phyloP scores from a whole-genome alignment of 2,113 vertebrate genomes.

The Hippocampus mohnikei region DNA sequence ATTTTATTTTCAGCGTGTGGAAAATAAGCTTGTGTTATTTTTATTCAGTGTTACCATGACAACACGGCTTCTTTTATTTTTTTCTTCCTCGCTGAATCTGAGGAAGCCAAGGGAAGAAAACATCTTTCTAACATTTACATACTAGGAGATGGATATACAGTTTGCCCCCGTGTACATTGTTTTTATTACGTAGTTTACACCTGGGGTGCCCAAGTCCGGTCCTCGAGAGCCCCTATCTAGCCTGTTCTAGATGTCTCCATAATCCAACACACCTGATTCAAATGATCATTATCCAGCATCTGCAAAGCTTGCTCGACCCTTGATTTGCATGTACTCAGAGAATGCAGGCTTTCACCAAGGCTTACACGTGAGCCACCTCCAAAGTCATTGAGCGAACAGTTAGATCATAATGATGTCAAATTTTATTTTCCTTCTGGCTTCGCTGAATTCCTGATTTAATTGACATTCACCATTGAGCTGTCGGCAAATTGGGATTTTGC shows the following conservation, averaged over 20 bases:
- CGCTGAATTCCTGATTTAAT: not conserved
- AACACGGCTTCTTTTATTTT: slow-evolving; percentile 52
- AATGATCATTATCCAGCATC: too few species aligned
- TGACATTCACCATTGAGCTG: not conserved
- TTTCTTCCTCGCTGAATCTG: slow-evolving; percentile 38
- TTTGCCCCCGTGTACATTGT: not conserved
- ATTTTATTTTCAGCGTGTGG: slow-evolving; percentile 73
- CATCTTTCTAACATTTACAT: slow-evolving; percentile 26
- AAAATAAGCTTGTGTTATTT: slow-evolving; percentile 77
- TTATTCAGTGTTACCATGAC: slow-evolving; percentile 79
- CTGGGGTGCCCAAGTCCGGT: too few species aligned
- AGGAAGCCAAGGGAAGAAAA: slow-evolving; percentile 61
- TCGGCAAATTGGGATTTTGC: not conserved
- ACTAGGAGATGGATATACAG: slow-evolving; percentile 13
- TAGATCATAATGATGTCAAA: not conserved
- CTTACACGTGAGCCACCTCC: not conserved
- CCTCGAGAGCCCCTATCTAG: too few species aligned
- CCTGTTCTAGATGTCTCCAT: too few species aligned
- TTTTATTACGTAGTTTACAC: not conserved
- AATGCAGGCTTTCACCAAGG: not conserved
- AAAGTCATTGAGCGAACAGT: not conserved
- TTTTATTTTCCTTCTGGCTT: not conserved
- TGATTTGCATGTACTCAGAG: not conserved
- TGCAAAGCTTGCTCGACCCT: too few species aligned
- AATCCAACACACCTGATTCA: too few species aligned